Evolutionary conservation across 2,888 invertebrate genomes (phyloP), one percentile per base, ranked within the genome.

Genomic region (Cheilosia pagana): DNA sequence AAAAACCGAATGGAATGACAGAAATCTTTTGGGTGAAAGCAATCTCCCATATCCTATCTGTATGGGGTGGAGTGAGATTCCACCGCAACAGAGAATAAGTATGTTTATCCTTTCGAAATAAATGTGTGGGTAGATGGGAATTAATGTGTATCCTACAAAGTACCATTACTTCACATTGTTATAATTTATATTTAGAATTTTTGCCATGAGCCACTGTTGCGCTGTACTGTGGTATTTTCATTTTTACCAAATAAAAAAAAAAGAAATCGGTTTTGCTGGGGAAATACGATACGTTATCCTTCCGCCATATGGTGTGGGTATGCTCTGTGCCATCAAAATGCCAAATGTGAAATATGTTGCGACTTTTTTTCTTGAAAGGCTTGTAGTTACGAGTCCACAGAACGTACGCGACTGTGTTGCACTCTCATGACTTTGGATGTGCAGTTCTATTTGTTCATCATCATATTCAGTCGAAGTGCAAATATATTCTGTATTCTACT

Each of bases 181-280:
- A 39, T 59, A 67, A 50, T 67, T 75, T 75, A 52, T 67, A 50
- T 67, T 65, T 67, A 41, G 59, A 74, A 74, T 75, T 55, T 48
- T 25, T n/a, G 12, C 74, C 39, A n/a, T 10, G 39, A 39, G 45
- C 28, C 19, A 57, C 63, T 65, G 63, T 65, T 65, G 55, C 48
- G 19, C 31, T 52, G 19, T 39, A 12, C 14, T 50, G 35, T 25
- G 25, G 48, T 23, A 4, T 31, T 14, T 48, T 31, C 16, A 16
- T 41, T 14, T 35, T 39, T 23, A 6, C 31, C 4, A 21, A 12
- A 12, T 16, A 16, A 31, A 45, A 62, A 62, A 62, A 23, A 62
- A 23, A 19, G 2, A 63, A 63, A 50, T 52, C 52, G 39, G 21
- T 41, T 67, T 14, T 62, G 21, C 21, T 72, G 31, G 8, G 41